These are phyloP conservation scores for Slavum lentiscoides DNA, from an alignment of 2,888 invertebrate species.

Conservation along the genomic window DNA sequence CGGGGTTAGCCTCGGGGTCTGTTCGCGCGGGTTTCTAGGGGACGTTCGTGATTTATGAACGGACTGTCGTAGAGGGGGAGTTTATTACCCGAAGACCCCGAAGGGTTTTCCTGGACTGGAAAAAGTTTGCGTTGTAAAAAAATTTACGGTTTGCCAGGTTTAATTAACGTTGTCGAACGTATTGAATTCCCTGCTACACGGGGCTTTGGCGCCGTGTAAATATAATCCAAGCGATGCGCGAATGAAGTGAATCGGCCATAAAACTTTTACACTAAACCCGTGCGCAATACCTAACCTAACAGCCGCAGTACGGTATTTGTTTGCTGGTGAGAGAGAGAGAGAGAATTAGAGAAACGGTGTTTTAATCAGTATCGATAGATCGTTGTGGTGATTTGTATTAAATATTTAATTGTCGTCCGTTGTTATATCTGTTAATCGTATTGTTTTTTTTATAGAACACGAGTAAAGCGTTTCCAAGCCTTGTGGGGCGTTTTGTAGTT, in stretches of 20 bases:
- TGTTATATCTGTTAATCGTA: no score
- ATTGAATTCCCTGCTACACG: conserved; percentile 19
- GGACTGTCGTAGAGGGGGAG: neutral
- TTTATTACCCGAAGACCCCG: conserved; percentile 10
- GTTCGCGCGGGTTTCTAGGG: conserved; percentile 35
- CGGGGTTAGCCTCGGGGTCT: conserved; percentile 11
- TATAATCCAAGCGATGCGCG: neutral
- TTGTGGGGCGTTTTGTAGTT: no score
- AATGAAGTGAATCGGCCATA: neutral
- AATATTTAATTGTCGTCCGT: no score
- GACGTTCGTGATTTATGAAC: conserved; percentile 42
- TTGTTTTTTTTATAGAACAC: no score
- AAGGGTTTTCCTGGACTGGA: conserved; percentile 9
- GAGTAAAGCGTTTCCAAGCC: no score
- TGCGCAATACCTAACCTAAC: neutral
- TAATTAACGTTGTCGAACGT: conserved; percentile 38
- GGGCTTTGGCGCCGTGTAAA: neutral
- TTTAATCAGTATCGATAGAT: no score
- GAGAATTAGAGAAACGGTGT: no score
- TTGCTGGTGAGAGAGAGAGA: no score
- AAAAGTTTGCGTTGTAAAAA: conserved; percentile 42
- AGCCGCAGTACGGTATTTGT: neutral
- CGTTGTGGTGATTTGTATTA: no score
- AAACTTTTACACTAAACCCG: neutral
- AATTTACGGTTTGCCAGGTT: conserved; percentile 31